A percentile compares a stretch with the other conserved stretches of the same genome.
Evolutionary conservation across 2,888 invertebrate species (phyloP).

Genomic region (Lithophane leautieri): DNA sequence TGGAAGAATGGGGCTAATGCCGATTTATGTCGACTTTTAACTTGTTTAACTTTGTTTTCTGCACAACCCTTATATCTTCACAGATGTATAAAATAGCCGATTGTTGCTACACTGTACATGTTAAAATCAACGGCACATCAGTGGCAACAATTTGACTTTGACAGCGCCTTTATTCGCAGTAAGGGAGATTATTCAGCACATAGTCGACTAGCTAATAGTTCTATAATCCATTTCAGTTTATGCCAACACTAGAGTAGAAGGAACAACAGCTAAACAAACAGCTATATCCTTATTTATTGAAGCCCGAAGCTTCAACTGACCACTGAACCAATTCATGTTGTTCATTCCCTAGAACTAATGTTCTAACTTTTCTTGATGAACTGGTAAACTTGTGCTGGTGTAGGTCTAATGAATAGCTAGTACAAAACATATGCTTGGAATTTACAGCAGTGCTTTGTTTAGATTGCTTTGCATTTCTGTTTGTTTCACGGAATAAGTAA

Average conservation of each 20-base stretch:
- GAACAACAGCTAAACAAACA: background rate
- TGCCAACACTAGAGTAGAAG: background rate
- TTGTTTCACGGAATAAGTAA: too few species aligned
- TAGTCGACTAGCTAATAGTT: background rate
- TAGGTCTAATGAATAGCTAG: constrained; percentile 8
- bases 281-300: constrained; percentile 32
- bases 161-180: background rate
- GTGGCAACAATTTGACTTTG: background rate
- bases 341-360: constrained; percentile 54
- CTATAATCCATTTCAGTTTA: too few species aligned
- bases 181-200: too few species aligned
- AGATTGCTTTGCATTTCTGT: background rate
- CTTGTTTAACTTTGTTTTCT: background rate
- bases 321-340: constrained; percentile 43
- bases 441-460: constrained; percentile 16
- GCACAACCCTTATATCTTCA: too few species aligned
- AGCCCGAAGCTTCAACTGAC: constrained; percentile 26
- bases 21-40: background rate
- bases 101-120: too few species aligned
- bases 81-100: too few species aligned
- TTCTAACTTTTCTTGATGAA: constrained; percentile 52
- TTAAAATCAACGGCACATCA: background rate
- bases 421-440: background rate
- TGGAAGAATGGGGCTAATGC: background rate
- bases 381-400: constrained; percentile 35